A percentile compares a stretch with the other conserved stretches of the same genome.
phyloP scores from a whole-genome alignment of 2,888 invertebrate genomes.

The Rhaphigaster nebulosa region DNA sequence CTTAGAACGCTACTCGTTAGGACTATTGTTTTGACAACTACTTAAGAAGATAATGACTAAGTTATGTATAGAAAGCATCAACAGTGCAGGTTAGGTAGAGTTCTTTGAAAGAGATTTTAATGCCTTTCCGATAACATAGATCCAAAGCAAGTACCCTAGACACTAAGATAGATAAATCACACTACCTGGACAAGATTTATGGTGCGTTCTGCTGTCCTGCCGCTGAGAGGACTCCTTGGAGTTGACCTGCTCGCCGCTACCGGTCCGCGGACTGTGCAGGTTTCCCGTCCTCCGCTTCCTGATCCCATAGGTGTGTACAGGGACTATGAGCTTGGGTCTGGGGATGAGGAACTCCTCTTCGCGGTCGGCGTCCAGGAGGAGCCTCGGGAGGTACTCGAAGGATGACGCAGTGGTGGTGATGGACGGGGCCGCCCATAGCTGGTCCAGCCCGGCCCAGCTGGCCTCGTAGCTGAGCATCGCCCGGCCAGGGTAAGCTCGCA shows the following conservation, averaged over 20 bases:
- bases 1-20: no score
- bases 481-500: slow-evolving; percentile 87
- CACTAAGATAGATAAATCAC: background rate
- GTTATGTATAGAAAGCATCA: no score
- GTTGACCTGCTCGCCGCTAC: slow-evolving; percentile 62
- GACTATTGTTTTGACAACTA: no score
- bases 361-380: slow-evolving; percentile 61
- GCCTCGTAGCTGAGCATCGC: slow-evolving; percentile 86
- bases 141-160: background rate
- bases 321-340: slow-evolving; percentile 87
- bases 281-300: slow-evolving; percentile 84
- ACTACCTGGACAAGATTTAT: slow-evolving; percentile 67
- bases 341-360: slow-evolving; percentile 82
- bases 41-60: no score
- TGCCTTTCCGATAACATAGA: no score
- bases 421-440: slow-evolving; percentile 54
- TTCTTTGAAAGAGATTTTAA: no score
- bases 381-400: slow-evolving; percentile 61
- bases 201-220: slow-evolving; percentile 66
- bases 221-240: slow-evolving; percentile 60
- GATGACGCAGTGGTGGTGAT: slow-evolving; percentile 60
- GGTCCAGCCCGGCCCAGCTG: slow-evolving; percentile 79
- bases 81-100: no score
- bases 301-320: slow-evolving; percentile 88
- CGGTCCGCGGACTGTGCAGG: slow-evolving; percentile 63